Evolutionary conservation across 2,113 vertebrate genomes (phyloP).

Genomic region (Syngnathus typhle): DNA sequence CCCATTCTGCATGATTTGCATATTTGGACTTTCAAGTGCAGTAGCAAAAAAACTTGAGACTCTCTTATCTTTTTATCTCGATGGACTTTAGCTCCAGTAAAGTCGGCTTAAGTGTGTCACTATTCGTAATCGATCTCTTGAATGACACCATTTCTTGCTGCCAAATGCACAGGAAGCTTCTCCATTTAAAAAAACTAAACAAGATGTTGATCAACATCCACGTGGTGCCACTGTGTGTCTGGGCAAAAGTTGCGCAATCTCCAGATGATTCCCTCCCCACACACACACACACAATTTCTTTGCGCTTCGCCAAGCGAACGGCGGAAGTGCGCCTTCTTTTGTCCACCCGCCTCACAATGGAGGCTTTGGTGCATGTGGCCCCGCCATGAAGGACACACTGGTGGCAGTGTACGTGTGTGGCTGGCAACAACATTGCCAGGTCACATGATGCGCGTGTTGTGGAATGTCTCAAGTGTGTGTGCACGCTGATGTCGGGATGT

Average conservation of each 20-base stretch:
- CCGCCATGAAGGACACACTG: constrained; percentile 47
- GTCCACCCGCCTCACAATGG: constrained; percentile 56
- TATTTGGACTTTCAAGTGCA: background rate
- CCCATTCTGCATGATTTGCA: background rate
- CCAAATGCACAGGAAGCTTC: background rate
- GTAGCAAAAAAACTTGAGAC: background rate
- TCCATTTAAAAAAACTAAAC: background rate
- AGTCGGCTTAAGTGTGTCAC: background rate
- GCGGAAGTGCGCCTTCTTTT: constrained; percentile 20
- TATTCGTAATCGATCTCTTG: background rate
- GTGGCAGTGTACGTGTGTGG: constrained; percentile 9
- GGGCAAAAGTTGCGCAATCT: constrained; percentile 36
- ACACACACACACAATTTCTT: background rate
- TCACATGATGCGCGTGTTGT: constrained; percentile 8
- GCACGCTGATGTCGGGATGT: constrained; percentile 42
- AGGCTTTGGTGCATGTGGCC: constrained; percentile 45
- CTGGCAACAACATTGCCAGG: background rate
- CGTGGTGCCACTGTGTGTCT: background rate
- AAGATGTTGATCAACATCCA: constrained; percentile 9
- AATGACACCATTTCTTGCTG: background rate
- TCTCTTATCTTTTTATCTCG: background rate
- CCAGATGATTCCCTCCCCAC: background rate
- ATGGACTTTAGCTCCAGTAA: background rate
- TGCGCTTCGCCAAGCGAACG: constrained; percentile 7
- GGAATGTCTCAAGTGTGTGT: constrained; percentile 36